Evolutionary conservation across 2,797 vertebrate species (phyloP).

Genomic region (Cirrhinus molitorella): DNA sequence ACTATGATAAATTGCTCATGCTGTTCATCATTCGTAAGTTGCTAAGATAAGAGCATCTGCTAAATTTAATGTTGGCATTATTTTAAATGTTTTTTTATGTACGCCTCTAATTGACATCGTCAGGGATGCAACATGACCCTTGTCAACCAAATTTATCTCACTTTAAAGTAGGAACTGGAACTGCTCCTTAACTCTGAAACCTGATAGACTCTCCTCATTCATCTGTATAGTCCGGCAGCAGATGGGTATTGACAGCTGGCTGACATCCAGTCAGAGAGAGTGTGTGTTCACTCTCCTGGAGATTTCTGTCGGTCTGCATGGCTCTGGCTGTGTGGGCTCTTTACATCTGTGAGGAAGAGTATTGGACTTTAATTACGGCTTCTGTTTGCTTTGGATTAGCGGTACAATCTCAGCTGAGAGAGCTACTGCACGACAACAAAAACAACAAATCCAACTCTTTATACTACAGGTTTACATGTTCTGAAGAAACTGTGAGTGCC

Average conservation of each 20-base stretch:
- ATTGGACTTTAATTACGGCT: constrained; percentile 27
- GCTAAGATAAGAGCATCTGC: not conserved
- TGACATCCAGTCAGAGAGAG: constrained; percentile 37
- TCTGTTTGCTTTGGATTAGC: constrained; percentile 6
- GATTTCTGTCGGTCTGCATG: constrained; percentile 5
- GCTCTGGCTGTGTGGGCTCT: constrained; percentile 1
- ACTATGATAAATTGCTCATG: not conserved
- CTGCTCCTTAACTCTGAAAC: constrained; percentile 27
- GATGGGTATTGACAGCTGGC: constrained; percentile 55
- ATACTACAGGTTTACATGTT: not conserved
- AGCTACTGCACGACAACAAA: not conserved
- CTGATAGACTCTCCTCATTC: constrained; percentile 43
- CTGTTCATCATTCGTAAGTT: not conserved
- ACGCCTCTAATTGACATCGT: not conserved
- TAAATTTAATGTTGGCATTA: not conserved
- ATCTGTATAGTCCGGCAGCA: constrained; percentile 29
- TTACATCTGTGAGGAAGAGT: constrained; percentile 16
- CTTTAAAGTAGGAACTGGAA: constrained; percentile 9
- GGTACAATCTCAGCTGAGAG: not conserved
- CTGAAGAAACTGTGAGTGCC: not conserved
- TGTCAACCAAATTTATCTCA: not conserved
- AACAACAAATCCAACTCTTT: not conserved
- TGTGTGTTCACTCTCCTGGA: constrained; percentile 25
- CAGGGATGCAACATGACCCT: not conserved
- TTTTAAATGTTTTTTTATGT: not conserved